Base-by-base conservation (phyloP, 2,113 vertebrate species). In the Anthoscopus minutus region DNA sequence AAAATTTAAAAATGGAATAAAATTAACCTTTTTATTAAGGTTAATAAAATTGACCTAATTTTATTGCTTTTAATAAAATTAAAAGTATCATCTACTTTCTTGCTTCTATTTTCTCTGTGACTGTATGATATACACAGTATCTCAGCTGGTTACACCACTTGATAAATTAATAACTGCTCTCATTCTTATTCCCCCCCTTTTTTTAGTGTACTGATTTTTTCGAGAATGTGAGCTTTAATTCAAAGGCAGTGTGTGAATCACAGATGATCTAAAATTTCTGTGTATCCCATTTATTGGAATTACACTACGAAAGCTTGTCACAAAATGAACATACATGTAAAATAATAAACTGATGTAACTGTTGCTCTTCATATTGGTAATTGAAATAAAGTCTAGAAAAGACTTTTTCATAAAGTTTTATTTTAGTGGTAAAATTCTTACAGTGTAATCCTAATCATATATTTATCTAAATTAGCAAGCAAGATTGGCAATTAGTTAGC, bases 131-230 rank as follows among this genome's bases (percentile, higher is more conserved):
- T 45, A 33, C 21, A 13, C 22, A 65, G 14, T 24, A 15, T 56
- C 14, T 79, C 42, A 56, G 11, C 8, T 48, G 24, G 6, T 6
- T 89, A 10, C 22, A 42, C 0, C 7, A 66, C 6, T 45, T 57
- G 38, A 69, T 28, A 56, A 65, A 70, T 40, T 6, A 11, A 33
- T 70, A 88, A 23, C 7, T 73, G 11, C 22, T 84, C 7, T 31
- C 6, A 44, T 33, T 74, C 7, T 56, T 42, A 22, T 25, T 13
- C 15, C 4, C 0, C 7, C 7, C 0, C 1, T 8, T 16, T 56
- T n/a, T 20, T 7, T 47, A 30, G 6, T 24, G 60, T 2, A 38
- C 11, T 73, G 9, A 2, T 35, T 81, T 84, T 20, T 88, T 58
- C 30, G 45, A 72, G 48, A 87, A 85, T 53, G 62, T 16, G 8